Evolutionary conservation across 2,113 vertebrate species (phyloP), one percentile per base, ranked within the genome.

Genomic region (Etheostoma cragini): DNA sequence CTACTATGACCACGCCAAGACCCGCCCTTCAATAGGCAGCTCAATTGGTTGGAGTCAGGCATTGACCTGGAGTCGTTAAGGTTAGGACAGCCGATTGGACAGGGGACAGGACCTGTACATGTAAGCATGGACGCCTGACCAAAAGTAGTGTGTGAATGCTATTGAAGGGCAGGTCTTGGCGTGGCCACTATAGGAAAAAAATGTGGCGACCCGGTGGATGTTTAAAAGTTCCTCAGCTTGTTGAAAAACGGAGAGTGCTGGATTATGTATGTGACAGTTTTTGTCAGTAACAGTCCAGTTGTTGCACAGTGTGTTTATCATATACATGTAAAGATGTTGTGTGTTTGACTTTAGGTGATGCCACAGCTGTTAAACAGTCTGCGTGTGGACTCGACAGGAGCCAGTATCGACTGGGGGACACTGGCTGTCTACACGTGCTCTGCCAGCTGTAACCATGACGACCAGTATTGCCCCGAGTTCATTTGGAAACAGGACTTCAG

Each of bases 401-500:
- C 90, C 65, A 98, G 98, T 68, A 95, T 99, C 16, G 98, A 99
- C 91, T 99, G 98, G 98, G 98, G 98, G 1, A 95, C 95, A 0
- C 87, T 99, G 79, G 95, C 89, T 0, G 47, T 98, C 76, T 99
- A 96, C 87, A 97, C 97, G 0, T 99, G 98, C 72, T 93, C 95
- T 2, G 88, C 91, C 30, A 99, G 90, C 94, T 99, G 98, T 5
- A 79, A 93, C 7, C 78, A 90, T 50, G 95, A 80, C 22, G 83
- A 74, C 0, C 66, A 93, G 49, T 99, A 99, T 80, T 82, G 81
- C 21, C 86, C 94, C 0, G 98, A 99, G 77, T 97, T 98, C 87
- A 91, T 99, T 47, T 99, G 98, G 98, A 98, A 98, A 80, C 98
- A 99, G 69, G 97, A 99, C 88, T 88, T 98, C 83, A 85, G 72